These are phyloP conservation scores for Delichon dasypus DNA, from an alignment of 2,797 vertebrate genomes.

Conservation along the genomic window DNA sequence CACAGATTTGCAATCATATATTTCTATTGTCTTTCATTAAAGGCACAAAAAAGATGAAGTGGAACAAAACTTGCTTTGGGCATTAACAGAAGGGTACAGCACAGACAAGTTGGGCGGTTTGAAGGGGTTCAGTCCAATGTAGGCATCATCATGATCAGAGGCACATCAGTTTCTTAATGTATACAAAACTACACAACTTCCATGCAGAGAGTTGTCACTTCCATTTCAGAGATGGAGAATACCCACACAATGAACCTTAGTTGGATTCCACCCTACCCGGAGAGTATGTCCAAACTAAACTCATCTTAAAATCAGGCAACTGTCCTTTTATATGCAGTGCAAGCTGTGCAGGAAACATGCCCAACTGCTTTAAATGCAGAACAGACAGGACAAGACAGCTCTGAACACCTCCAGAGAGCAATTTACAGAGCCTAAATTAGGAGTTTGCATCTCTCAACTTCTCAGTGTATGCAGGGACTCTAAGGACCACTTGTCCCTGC, in stretches of 20 bases:
- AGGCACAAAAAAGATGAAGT: background rate
- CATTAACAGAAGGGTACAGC: background rate
- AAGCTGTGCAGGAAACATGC: background rate
- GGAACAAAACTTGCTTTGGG: background rate
- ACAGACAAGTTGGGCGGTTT: background rate
- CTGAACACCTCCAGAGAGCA: background rate
- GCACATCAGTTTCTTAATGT: background rate
- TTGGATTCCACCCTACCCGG: rapidly evolving
- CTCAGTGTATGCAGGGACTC: background rate
- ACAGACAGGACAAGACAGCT: background rate
- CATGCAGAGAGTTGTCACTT: background rate
- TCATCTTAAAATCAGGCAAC: background rate
- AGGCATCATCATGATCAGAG: background rate
- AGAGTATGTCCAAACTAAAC: background rate
- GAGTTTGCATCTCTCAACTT: background rate
- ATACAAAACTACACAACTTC: background rate
- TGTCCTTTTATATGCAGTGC: background rate
- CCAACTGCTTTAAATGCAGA: background rate
- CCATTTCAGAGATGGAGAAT: background rate
- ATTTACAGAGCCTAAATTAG: background rate
- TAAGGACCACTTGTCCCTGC: background rate
- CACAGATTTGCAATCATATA: background rate
- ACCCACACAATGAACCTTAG: background rate
- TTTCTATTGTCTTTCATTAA: background rate
- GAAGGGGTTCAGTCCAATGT: background rate